Conservation (phyloP, 2,113 vertebrate genomes). For the Urocynchramus pylzowi region DNA sequence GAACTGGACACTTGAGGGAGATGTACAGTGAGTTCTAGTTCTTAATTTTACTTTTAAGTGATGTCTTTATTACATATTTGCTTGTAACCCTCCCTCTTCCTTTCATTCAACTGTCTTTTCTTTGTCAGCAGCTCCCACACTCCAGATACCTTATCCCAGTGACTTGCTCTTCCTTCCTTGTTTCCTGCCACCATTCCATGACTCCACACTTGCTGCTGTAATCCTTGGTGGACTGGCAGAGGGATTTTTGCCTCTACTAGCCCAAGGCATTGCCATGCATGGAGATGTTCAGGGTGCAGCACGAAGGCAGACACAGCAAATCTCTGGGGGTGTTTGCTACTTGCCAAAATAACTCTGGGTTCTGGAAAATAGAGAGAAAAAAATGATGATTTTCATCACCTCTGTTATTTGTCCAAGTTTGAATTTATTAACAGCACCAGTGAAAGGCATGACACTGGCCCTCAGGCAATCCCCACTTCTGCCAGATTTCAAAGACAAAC, state of each 20-base stretch:
- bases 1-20: background rate
- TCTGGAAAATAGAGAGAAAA: background rate
- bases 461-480: background rate
- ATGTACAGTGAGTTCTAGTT: background rate
- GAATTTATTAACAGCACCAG: background rate
- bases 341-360: background rate
- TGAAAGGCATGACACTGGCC: background rate
- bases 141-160: background rate
- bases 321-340: background rate
- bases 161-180: background rate
- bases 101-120: background rate
- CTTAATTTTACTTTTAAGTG: background rate
- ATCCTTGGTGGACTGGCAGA: background rate
- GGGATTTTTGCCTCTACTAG: background rate
- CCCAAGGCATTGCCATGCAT: background rate
- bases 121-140: background rate
- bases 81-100: background rate
- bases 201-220: background rate
- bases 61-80: background rate
- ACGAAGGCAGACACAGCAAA: background rate
- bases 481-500: constrained; percentile 24
- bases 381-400: constrained; percentile 24
- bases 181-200: background rate
- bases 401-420: background rate
- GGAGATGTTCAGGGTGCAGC: background rate